Evolutionary conservation across 2,797 vertebrate species (phyloP).

Genomic region (Pelochelys cantorii): DNA sequence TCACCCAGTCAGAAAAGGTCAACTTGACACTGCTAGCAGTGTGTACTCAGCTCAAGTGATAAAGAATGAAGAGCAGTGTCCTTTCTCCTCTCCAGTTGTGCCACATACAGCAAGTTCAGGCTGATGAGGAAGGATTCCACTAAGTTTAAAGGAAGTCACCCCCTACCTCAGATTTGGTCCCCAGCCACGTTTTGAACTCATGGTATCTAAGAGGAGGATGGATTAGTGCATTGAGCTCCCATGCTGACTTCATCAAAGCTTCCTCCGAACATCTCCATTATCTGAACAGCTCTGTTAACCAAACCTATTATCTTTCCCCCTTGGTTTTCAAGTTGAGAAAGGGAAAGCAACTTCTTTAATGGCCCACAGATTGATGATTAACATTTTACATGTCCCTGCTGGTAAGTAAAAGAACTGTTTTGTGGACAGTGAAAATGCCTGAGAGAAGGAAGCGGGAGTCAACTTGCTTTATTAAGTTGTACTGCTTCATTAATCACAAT

Average conservation of each 20-base stretch:
- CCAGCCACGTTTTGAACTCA: conserved; percentile 67
- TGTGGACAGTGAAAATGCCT: conserved; percentile 83
- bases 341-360: conserved; percentile 85
- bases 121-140: background rate
- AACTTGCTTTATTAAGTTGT: conserved; percentile 83
- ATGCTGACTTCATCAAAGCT: conserved; percentile 77
- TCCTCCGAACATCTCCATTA: conserved; percentile 79
- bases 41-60: background rate
- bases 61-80: background rate
- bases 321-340: conserved; percentile 84
- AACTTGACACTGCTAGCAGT: background rate
- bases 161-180: conserved; percentile 20
- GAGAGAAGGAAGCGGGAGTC: conserved; percentile 80
- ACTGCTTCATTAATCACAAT: conserved; percentile 85
- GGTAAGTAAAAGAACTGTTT: conserved; percentile 83
- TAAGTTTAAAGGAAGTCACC: conserved; percentile 14
- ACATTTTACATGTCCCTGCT: conserved; percentile 85
- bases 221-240: conserved; percentile 73
- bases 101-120: background rate
- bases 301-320: conserved; percentile 84
- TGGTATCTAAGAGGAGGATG: conserved; percentile 70
- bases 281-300: conserved; percentile 83
- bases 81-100: conserved; percentile 29
- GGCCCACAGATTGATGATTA: conserved; percentile 86
- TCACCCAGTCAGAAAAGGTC: background rate